Base-by-base conservation (phyloP, 2,113 vertebrate species). In the Callospermophilus lateralis region DNA sequence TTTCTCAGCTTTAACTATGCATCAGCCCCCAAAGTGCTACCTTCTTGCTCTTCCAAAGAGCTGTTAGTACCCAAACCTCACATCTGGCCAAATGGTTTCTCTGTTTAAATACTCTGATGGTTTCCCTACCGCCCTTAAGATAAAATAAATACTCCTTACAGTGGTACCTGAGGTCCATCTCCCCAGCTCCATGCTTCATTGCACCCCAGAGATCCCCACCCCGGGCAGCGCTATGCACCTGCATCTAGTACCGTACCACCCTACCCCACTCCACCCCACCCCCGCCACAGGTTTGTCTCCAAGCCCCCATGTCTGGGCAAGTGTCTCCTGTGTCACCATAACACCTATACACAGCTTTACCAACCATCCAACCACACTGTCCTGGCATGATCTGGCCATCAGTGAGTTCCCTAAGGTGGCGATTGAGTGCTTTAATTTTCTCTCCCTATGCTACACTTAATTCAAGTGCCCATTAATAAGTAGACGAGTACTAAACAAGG, bases 401-500 rank as follows among this genome's bases (percentile, higher is more conserved):
- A 70, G 8, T 53, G 53, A 65, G 90, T 28, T 68, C 34, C 70
- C 55, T 58, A 84, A 67, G 26, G 67, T 9, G 76, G 3, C 34
- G 61, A 88, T 76, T 45, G 51, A 88, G 65, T 63, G 61, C 94
- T 88, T 86, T 63, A 84, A 95, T 7, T 89, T 95, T 58, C 92
- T 37, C 11, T 88, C 30, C 20, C 19, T 77, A 11, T 6, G 30
- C 65, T 93, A 89, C 22, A 70, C 24, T 79, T 84, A 72, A 22
- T 78, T 42, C 80, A 81, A 81, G 34, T 68, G 51, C 6, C 16
- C 79, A 77, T 34, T 48, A 63, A 68, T 67, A 85, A 92, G 22
- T 10, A 55, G 20, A 81, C 3, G 89, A 48, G n/a, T 73, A 92
- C 92, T 93, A 81, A 85, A 84, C 28, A 92, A 94, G 26, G 8